phyloP scores from a whole-genome alignment of 2,888 invertebrate genomes.

The Eupeodes luniger region DNA sequence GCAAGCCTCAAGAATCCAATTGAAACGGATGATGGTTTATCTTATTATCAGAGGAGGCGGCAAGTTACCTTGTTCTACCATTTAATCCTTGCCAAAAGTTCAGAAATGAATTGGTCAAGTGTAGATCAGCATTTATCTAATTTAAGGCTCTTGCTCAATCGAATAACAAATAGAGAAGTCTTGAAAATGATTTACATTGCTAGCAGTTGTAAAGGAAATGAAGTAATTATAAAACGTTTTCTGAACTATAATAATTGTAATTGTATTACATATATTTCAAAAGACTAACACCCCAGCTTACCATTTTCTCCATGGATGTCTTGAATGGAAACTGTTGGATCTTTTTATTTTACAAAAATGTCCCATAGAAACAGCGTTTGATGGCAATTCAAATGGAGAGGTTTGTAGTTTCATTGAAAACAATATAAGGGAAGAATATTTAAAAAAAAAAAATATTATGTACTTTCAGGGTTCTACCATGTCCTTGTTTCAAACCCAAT shows the following conservation, averaged over 20 bases:
- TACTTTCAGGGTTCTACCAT: neutral
- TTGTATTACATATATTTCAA: neutral
- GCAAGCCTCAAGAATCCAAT: conserved; percentile 77
- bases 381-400: conserved; percentile 13
- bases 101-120: conserved; percentile 65
- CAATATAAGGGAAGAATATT: neutral
- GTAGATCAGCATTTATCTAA: conserved; percentile 74
- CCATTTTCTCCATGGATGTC: conserved; percentile 82
- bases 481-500: conserved; percentile 74
- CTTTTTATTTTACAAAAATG: conserved; percentile 79
- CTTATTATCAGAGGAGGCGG: conserved; percentile 78
- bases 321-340: conserved; percentile 83
- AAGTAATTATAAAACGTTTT: conserved; percentile 75
- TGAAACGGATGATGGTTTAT: conserved; percentile 63
- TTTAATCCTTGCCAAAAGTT: conserved; percentile 77
- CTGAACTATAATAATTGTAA: neutral
- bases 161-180: conserved; percentile 78
- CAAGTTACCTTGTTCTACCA: conserved; percentile 81
- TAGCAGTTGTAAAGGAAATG: conserved; percentile 81
- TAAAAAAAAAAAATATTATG: neutral
- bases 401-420: conserved; percentile 1
- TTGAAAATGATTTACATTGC: conserved; percentile 81
- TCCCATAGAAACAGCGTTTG: conserved; percentile 11
- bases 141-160: conserved; percentile 79
- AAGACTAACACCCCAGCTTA: conserved; percentile 80